These are phyloP conservation scores for Oncorhynchus gorbuscha DNA, from an alignment of 2,113 vertebrate species.

Conservation along the genomic window DNA sequence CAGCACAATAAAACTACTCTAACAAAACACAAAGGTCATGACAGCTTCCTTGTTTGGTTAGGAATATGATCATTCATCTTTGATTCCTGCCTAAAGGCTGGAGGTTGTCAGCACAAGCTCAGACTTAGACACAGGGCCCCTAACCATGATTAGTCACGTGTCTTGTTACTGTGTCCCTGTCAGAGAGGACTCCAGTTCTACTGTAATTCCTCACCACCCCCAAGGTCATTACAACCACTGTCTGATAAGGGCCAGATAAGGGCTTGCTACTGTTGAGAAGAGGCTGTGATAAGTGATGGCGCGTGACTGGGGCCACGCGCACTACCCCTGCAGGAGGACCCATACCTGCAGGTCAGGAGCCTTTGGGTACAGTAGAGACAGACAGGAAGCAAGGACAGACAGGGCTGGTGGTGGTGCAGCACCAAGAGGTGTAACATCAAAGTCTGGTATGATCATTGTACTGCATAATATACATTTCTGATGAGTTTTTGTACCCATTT, in stretches of 20 bases:
- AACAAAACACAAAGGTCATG: too few relatives aligned
- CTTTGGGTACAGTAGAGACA: background rate
- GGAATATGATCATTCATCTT: too few relatives aligned
- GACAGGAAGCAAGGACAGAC: background rate
- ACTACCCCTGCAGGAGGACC: background rate
- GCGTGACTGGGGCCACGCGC: constrained; percentile 11
- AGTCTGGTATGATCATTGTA: too few relatives aligned
- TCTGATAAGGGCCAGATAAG: constrained; percentile 60
- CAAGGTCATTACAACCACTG: constrained; percentile 55
- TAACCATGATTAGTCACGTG: too few relatives aligned
- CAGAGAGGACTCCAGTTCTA: background rate
- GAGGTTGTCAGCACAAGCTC: too few relatives aligned
- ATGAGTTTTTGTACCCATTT: too few relatives aligned
- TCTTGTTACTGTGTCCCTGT: too few relatives aligned
- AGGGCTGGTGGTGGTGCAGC: background rate
- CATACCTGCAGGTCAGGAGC: background rate
- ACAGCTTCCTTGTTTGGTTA: too few relatives aligned
- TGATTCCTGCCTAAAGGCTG: too few relatives aligned
- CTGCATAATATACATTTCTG: too few relatives aligned
- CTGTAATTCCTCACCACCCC: constrained; percentile 9
- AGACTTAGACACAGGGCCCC: too few relatives aligned
- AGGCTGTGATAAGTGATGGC: constrained; percentile 47
- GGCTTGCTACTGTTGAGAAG: constrained; percentile 42
- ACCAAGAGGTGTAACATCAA: background rate
- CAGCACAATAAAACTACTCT: too few relatives aligned